phyloP scores from a whole-genome alignment of 2,113 vertebrate species.

The Hirundichthys speculiger region DNA sequence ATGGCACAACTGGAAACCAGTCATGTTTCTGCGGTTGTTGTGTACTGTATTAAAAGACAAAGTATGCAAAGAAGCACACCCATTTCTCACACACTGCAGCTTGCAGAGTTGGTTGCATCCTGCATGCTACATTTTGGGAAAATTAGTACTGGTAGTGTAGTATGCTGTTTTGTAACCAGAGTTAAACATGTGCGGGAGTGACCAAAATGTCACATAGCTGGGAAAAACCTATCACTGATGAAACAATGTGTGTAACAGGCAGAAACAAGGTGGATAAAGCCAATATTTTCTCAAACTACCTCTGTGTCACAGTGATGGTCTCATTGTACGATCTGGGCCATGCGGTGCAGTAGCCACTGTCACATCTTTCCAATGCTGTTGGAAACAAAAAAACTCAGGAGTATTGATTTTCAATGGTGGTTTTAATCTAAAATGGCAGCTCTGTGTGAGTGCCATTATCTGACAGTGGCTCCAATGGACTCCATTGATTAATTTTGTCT shows the following conservation, averaged over 20 bases:
- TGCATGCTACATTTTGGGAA: too few relatives aligned
- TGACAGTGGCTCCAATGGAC: conserved; percentile 54
- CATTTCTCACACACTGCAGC: too few relatives aligned
- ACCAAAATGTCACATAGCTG: background rate
- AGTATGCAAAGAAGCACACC: too few relatives aligned
- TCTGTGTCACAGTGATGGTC: conserved; percentile 31
- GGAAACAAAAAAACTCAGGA: conserved; percentile 41
- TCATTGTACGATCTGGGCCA: conserved; percentile 12
- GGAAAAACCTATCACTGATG: background rate
- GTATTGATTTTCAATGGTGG: conserved; percentile 60
- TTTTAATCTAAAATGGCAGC: conserved; percentile 65
- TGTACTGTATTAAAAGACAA: too few relatives aligned
- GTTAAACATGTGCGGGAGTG: background rate
- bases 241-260: background rate
- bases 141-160: too few relatives aligned
- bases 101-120: too few relatives aligned
- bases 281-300: background rate
- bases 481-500: conserved; percentile 68
- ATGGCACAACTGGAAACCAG: too few relatives aligned
- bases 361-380: conserved; percentile 22
- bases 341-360: conserved; percentile 9
- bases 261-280: background rate
- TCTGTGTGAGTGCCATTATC: conserved; percentile 56
- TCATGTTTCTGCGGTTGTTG: too few relatives aligned
- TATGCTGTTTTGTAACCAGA: too few relatives aligned